Conservation (phyloP, 92 coral and sea anemone species). For the Diadumene lineata region DNA sequence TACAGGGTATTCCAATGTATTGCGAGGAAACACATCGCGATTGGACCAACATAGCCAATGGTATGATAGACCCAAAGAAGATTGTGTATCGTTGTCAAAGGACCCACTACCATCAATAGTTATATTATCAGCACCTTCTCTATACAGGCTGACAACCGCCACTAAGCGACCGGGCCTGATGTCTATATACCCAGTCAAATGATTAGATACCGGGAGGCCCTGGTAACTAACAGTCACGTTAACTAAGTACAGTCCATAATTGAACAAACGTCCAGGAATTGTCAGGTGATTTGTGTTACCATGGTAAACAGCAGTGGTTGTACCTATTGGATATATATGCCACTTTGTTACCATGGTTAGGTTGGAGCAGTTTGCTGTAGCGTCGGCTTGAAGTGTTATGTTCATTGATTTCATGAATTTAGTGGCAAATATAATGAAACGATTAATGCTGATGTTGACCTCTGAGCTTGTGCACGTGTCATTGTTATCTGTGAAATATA, state of each 20-base stretch:
- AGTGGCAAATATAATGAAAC: constrained; percentile 2
- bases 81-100: constrained; percentile 41
- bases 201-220: constrained; percentile 33
- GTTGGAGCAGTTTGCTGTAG: constrained; percentile 18
- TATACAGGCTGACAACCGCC: constrained; percentile 39
- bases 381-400: constrained; percentile 20
- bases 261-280: constrained; percentile 25
- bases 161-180: constrained; percentile 26
- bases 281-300: constrained; percentile 14
- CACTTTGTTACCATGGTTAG: constrained; percentile 25
- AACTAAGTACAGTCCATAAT: constrained; percentile 37
- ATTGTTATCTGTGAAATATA: background rate
- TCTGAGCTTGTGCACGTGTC: constrained; percentile 32
- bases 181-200: constrained; percentile 32
- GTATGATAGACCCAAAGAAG: constrained; percentile 23
- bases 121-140: constrained; percentile 15
- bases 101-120: constrained; percentile 46
- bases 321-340: constrained; percentile 20
- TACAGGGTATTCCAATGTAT: constrained; percentile 27
- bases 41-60: constrained; percentile 48
- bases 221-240: constrained; percentile 33
- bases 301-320: background rate
- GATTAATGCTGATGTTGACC: constrained; percentile 30
- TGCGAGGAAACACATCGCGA: constrained; percentile 10
- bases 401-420: constrained; percentile 19